phyloP scores from a whole-genome alignment of 2,113 vertebrate species.

The Erythrocebus patas region DNA sequence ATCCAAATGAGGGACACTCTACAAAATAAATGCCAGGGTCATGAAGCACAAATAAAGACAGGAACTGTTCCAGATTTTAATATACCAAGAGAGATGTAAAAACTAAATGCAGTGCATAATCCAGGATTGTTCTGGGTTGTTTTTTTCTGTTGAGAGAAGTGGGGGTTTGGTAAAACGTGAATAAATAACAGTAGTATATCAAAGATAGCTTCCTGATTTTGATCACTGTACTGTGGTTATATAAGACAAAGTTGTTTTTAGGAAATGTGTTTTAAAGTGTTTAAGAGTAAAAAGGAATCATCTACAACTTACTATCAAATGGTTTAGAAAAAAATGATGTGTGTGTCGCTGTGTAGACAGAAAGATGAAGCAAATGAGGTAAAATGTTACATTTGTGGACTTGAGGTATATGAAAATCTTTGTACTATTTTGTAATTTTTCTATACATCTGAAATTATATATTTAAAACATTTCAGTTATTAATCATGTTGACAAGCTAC shows the following conservation, averaged over 20 bases:
- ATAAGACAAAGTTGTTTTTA: background rate
- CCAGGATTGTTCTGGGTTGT: background rate
- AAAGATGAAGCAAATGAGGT: conserved; percentile 6
- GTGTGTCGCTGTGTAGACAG: background rate
- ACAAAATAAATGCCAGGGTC: background rate
- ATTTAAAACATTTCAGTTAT: background rate
- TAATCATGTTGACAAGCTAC: background rate
- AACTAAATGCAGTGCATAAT: background rate
- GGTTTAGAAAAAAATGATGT: background rate
- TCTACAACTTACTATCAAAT: background rate
- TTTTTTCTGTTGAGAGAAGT: background rate
- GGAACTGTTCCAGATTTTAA: background rate
- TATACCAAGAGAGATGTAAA: background rate
- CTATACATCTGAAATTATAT: background rate
- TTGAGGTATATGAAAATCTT: background rate
- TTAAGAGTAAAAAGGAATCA: background rate
- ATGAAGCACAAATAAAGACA: background rate
- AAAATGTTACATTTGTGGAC: background rate
- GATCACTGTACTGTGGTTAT: background rate
- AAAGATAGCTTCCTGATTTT: conserved; percentile 4
- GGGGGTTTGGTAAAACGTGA: background rate
- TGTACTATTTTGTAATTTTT: conserved; percentile 9
- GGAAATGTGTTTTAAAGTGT: background rate
- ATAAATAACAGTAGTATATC: background rate
- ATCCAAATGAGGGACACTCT: background rate